Percentiles rank a stretch among this genome's conserved stretches.
phyloP scores from a whole-genome alignment of 1,140 invertebrate species.

The Hesperophylax magnus region DNA sequence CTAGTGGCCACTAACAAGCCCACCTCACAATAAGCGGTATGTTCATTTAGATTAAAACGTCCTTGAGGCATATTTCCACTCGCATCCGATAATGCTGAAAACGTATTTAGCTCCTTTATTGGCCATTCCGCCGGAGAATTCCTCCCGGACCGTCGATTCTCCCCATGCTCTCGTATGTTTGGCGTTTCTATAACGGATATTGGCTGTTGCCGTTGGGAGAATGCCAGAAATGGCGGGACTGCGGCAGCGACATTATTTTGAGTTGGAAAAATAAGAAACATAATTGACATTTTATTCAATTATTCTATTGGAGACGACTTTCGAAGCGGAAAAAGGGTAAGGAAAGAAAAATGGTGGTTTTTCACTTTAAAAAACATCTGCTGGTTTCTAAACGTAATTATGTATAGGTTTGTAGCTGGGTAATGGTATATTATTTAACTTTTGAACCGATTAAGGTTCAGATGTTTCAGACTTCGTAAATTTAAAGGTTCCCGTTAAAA shows the following conservation, averaged over 20 bases:
- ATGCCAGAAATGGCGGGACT: background rate
- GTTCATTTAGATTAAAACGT: too few relatives aligned
- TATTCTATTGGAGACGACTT: conserved; percentile 4
- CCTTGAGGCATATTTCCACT: background rate
- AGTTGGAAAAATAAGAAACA: conserved; percentile 16
- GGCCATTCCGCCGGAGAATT: background rate
- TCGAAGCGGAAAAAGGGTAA: too few relatives aligned
- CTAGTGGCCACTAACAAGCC: too few relatives aligned
- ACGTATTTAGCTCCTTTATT: background rate
- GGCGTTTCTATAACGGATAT: conserved; percentile 2
- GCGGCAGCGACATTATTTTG: background rate
- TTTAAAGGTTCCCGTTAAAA: too few relatives aligned
- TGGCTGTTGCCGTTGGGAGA: conserved; percentile 2
- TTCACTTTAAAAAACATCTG: too few relatives aligned
- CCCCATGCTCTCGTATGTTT: background rate
- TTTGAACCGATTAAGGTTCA: too few relatives aligned
- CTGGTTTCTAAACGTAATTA: too few relatives aligned
- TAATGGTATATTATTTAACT: too few relatives aligned
- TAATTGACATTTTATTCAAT: conserved; percentile 10
- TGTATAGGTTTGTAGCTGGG: too few relatives aligned
- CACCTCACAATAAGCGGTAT: too few relatives aligned
- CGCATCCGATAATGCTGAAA: background rate
- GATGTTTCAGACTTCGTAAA: too few relatives aligned
- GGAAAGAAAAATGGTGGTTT: too few relatives aligned
- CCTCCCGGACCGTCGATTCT: background rate